A percentile compares a stretch with the other conserved stretches of the same genome.
These are phyloP conservation scores for Spodoptera picta DNA, from an alignment of 2,888 invertebrate genomes.

Conservation along the genomic window DNA sequence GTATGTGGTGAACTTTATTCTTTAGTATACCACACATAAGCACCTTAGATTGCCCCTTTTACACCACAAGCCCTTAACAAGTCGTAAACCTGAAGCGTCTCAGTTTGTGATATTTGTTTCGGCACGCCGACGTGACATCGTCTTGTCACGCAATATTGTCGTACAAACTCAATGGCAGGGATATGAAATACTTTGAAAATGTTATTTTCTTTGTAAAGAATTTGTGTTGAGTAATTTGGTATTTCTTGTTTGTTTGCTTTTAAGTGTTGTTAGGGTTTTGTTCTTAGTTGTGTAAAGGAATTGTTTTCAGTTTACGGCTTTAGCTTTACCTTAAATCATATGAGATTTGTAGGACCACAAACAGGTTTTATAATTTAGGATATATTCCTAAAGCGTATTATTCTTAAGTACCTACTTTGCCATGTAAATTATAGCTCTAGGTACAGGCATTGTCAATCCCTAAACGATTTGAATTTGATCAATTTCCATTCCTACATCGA, in stretches of 20 bases:
- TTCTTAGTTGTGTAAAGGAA: no score
- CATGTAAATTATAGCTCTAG: no score
- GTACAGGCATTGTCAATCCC: no score
- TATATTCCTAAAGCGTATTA: no score
- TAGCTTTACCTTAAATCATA: no score
- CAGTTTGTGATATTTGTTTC: conserved; percentile 35
- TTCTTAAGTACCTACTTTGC: no score
- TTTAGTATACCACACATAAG: conserved; percentile 24
- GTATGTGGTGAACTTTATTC: neutral
- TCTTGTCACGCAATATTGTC: conserved; percentile 38
- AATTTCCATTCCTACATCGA: conserved; percentile 2
- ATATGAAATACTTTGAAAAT: conserved; percentile 34
- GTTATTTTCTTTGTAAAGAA: conserved; percentile 14
- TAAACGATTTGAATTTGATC: no score
- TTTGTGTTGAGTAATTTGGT: conserved; percentile 27
- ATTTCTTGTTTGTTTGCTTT: conserved; percentile 23
- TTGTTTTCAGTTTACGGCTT: no score
- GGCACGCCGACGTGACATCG: conserved; percentile 39
- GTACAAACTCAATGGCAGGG: conserved; percentile 38
- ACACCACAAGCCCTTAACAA: conserved; percentile 26
- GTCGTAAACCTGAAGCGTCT: conserved; percentile 39
- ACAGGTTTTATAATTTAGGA: no score
- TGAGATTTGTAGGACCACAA: no score
- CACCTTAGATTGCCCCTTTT: conserved; percentile 27
- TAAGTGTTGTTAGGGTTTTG: conserved; percentile 18